phyloP scores from a whole-genome alignment of 64 coral and sea anemone genomes.

The Actinia tenebrosa region DNA sequence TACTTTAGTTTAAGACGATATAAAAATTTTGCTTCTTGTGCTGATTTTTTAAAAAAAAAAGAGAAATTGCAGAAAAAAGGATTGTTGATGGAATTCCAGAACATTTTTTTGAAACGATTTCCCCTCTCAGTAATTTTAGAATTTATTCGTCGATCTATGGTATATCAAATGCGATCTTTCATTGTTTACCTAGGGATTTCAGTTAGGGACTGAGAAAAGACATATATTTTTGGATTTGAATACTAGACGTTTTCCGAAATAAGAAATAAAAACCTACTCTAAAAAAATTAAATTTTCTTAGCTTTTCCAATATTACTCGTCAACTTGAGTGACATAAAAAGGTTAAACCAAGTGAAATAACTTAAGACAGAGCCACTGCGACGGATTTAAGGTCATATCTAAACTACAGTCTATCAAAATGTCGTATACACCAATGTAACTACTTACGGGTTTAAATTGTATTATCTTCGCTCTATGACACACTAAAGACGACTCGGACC shows the following conservation, averaged over 20 bases:
- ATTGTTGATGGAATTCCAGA: too few relatives aligned
- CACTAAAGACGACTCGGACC: not conserved
- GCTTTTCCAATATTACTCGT: not conserved
- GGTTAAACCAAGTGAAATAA: slow-evolving; percentile 6
- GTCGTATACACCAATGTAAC: not conserved
- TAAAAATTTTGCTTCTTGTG: too few relatives aligned
- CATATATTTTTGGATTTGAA: not conserved
- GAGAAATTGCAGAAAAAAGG: too few relatives aligned
- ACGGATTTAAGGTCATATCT: not conserved
- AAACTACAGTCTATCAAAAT: not conserved
- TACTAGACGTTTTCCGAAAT: not conserved
- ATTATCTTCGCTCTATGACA: not conserved
- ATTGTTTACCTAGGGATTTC: too few relatives aligned
- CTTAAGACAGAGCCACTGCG: not conserved
- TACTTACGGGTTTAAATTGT: not conserved
- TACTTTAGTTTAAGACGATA: too few relatives aligned
- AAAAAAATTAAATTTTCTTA: not conserved
- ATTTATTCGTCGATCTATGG: too few relatives aligned
- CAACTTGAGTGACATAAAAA: not conserved
- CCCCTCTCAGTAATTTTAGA: too few relatives aligned
- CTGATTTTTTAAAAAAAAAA: too few relatives aligned
- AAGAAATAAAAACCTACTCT: not conserved
- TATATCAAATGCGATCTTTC: too few relatives aligned
- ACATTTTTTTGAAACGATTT: too few relatives aligned
- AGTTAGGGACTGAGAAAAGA: too few relatives aligned